These are phyloP conservation scores for Drosophila pectinifera DNA, from an alignment of 1,140 invertebrate genomes.

Conservation along the genomic window DNA sequence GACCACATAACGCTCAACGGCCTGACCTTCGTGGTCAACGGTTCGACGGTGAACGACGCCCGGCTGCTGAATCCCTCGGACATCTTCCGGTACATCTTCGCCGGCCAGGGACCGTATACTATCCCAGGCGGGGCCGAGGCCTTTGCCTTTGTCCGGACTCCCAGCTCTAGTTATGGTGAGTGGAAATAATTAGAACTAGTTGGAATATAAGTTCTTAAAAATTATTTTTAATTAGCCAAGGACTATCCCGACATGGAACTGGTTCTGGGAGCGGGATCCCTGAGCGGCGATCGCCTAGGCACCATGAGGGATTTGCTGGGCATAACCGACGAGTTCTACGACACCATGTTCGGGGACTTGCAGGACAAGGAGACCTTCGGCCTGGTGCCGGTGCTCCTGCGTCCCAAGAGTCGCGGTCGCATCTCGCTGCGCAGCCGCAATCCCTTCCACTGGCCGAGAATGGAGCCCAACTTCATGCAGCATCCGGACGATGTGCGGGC, in stretches of 20 bases:
- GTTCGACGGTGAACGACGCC: constrained; percentile 86
- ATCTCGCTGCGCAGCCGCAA: constrained; percentile 88
- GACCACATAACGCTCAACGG: constrained; percentile 91
- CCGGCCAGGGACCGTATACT: constrained; percentile 88
- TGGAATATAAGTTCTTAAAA: neutral
- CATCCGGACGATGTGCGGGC: constrained; percentile 88
- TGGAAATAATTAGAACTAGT: neutral
- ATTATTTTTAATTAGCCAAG: constrained; percentile 34
- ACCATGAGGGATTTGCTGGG: constrained; percentile 88
- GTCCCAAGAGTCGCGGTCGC: constrained; percentile 91
- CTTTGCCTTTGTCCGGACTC: constrained; percentile 89
- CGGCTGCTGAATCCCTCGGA: constrained; percentile 85
- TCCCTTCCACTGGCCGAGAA: constrained; percentile 90
- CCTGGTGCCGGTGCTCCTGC: constrained; percentile 89
- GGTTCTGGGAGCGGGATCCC: constrained; percentile 89
- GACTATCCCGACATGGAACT: constrained; percentile 91
- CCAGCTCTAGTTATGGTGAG: constrained; percentile 72
- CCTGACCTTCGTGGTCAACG: constrained; percentile 89
- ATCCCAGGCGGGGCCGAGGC: constrained; percentile 90
- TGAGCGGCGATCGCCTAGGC: constrained; percentile 90
- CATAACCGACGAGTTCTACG: constrained; percentile 88
- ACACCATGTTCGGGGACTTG: constrained; percentile 86
- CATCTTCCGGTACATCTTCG: constrained; percentile 86
- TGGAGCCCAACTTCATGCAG: constrained; percentile 92
- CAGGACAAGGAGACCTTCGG: constrained; percentile 86